Evolutionary conservation across 2,113 vertebrate species (phyloP).

Genomic region (Albula glossodonta): DNA sequence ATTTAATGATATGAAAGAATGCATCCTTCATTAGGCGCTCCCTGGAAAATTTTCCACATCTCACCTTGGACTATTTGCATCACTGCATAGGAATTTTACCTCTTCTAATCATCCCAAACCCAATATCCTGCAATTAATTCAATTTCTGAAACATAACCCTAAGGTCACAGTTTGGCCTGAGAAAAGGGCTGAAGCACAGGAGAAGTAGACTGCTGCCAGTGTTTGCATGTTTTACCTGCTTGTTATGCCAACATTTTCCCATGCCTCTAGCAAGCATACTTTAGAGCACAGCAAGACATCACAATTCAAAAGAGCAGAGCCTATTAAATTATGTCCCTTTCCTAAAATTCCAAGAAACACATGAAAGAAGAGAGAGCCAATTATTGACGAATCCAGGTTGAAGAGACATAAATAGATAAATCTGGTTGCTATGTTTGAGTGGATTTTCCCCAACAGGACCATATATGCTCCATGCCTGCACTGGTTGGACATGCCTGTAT

Average conservation of each 20-base stretch:
- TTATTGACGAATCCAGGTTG: conserved; percentile 3
- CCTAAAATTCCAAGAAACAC: not conserved
- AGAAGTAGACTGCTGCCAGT: conserved; percentile 40
- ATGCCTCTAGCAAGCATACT: not conserved
- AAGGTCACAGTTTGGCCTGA: conserved; percentile 82
- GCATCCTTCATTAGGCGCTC: conserved; percentile 64
- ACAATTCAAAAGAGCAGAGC: not conserved
- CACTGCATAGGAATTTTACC: conserved; percentile 89
- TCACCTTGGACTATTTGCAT: conserved; percentile 87
- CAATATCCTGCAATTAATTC: conserved; percentile 95
- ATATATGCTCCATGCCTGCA: conserved; percentile 13
- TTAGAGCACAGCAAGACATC: conserved; percentile 44
- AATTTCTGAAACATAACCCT: conserved; percentile 83
- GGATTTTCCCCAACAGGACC: conserved; percentile 19
- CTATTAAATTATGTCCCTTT: not conserved
- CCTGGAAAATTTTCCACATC: conserved; percentile 57
- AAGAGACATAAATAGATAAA: not conserved
- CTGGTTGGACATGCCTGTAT: conserved; percentile 17
- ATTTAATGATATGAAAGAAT: conserved; percentile 58
- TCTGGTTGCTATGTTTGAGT: not conserved
- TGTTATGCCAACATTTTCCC: not conserved
- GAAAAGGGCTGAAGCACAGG: conserved; percentile 84
- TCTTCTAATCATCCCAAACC: conserved; percentile 90
- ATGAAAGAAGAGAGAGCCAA: conserved; percentile 5
- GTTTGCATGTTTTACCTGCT: conserved; percentile 22